These are phyloP conservation scores for Clarias platycephalus DNA, from an alignment of 2,797 vertebrate species.

Conservation along the genomic window DNA sequence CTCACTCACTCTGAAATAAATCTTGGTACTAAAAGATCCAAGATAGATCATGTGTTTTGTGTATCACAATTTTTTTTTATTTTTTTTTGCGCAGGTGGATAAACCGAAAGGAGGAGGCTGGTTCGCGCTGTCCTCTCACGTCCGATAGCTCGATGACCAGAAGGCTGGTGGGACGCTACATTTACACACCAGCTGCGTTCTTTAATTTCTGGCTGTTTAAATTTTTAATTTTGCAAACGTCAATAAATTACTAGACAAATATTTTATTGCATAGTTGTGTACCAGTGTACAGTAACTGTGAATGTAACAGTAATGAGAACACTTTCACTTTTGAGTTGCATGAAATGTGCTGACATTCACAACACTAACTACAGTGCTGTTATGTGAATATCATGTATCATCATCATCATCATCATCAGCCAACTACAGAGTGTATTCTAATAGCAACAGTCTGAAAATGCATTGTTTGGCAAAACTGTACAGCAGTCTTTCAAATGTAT, in stretches of 20 bases:
- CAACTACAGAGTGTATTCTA: neutral
- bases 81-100: slow-evolving; percentile 68
- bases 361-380: no score
- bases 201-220: slow-evolving; percentile 16
- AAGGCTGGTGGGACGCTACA: neutral
- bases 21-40: neutral
- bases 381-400: no score
- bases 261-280: neutral
- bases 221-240: slow-evolving; percentile 19
- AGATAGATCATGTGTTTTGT: no score
- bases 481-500: neutral
- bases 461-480: neutral
- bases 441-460: neutral
- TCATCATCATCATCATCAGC: neutral
- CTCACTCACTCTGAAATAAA: no score
- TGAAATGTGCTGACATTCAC: neutral
- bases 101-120: slow-evolving; percentile 80
- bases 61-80: slow-evolving; percentile 33
- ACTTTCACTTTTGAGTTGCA: neutral
- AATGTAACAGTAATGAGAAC: neutral
- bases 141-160: slow-evolving; percentile 60
- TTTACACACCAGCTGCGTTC: neutral
- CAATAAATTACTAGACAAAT: slow-evolving; percentile 20
- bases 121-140: slow-evolving; percentile 83
- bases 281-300: neutral